A percentile compares a stretch with the other conserved stretches of the same genome.
Evolutionary conservation across 2,888 invertebrate genomes (phyloP).

Genomic region (Neocrepidodera transversa): DNA sequence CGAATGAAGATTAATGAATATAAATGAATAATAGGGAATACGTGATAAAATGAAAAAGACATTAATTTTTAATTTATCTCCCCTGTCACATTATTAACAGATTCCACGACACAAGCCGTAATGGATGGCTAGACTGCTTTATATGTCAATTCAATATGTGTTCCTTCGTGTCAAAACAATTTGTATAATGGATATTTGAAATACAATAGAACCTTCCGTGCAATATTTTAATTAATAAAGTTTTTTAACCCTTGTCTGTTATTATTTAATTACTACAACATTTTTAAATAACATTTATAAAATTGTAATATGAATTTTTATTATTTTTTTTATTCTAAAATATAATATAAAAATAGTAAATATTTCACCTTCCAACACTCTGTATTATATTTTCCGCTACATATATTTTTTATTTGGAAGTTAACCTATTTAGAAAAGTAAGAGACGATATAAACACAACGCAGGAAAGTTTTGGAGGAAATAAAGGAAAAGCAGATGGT

Average conservation of each 20-base stretch:
- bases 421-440: conserved; percentile 28
- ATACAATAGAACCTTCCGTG: too few species aligned
- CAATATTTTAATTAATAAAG: too few species aligned
- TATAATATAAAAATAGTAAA: too few species aligned
- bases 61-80: conserved; percentile 31
- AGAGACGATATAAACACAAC: conserved; percentile 27
- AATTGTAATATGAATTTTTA: too few species aligned
- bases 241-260: too few species aligned
- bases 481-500: conserved; percentile 21
- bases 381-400: conserved; percentile 20
- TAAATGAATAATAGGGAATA: conserved; percentile 32
- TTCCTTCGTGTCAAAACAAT: not conserved
- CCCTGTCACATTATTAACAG: conserved; percentile 27
- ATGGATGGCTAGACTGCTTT: conserved; percentile 8
- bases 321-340: too few species aligned
- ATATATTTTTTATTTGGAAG: conserved; percentile 27
- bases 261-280: too few species aligned
- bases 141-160: conserved; percentile 4
- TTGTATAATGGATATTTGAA: too few species aligned
- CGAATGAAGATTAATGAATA: conserved; percentile 32
- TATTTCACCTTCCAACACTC: too few species aligned
- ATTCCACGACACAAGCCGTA: conserved; percentile 10
- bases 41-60: conserved; percentile 28
- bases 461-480: conserved; percentile 25
- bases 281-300: too few species aligned